These are phyloP conservation scores for Staurois parvus DNA, from an alignment of 2,797 vertebrate genomes.

Conservation along the genomic window DNA sequence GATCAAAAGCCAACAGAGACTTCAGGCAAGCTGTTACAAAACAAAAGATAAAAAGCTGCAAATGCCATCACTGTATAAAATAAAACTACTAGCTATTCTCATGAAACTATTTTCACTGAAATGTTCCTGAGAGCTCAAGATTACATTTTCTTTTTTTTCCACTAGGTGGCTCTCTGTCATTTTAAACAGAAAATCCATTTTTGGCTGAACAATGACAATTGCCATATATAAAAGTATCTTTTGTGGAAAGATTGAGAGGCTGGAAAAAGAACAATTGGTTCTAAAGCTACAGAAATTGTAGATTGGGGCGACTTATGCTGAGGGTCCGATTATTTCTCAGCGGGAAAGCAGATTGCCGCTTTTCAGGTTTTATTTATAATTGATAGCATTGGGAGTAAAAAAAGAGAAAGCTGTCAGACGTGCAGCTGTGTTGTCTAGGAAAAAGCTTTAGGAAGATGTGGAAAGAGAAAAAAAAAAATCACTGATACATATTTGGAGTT, in stretches of 20 bases:
- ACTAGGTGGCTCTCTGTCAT: constrained; percentile 28
- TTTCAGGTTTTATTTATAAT: constrained; percentile 19
- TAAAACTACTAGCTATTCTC: background rate
- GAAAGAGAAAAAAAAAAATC: background rate
- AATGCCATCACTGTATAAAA: too few relatives aligned
- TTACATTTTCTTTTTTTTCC: background rate
- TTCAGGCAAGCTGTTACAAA: too few relatives aligned
- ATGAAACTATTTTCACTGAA: background rate
- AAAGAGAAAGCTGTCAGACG: background rate
- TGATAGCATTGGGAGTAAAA: constrained; percentile 2
- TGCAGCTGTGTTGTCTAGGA: background rate
- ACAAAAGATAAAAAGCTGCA: too few relatives aligned
- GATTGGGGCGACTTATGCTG: background rate
- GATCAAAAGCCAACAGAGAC: too few relatives aligned
- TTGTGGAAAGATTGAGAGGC: background rate
- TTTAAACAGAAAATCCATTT: background rate
- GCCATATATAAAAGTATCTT: background rate
- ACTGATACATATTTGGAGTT: too few relatives aligned
- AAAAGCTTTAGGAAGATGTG: background rate
- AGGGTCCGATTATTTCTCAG: background rate
- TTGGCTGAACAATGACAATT: background rate
- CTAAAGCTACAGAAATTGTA: background rate
- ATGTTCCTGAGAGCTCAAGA: background rate
- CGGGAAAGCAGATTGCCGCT: background rate
- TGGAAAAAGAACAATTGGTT: background rate